These are phyloP conservation scores for Isoperla grammatica DNA, from an alignment of 2,888 invertebrate species.

Conservation along the genomic window DNA sequence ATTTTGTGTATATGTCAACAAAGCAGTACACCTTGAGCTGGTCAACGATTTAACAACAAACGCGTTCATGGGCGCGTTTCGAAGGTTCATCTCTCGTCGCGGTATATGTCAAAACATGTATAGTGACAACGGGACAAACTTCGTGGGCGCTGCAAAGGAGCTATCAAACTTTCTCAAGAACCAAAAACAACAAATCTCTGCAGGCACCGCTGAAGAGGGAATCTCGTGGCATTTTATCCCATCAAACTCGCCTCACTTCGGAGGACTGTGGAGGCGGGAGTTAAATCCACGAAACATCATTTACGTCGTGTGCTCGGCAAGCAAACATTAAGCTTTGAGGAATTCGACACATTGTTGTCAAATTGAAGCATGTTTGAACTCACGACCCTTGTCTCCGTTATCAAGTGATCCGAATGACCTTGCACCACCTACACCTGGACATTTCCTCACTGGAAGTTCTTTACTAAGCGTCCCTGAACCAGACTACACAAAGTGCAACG, in stretches of 20 bases:
- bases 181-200: too few species aligned
- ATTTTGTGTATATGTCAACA: conserved; percentile 18
- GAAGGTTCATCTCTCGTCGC: conserved; percentile 22
- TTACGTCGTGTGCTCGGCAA: conserved; percentile 31
- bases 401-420: conserved; percentile 35
- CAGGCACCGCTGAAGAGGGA: conserved; percentile 21
- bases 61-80: conserved; percentile 13
- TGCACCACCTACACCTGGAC: conserved; percentile 34
- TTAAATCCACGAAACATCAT: conserved; percentile 38
- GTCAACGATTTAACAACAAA: conserved; percentile 19
- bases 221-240: conserved; percentile 38
- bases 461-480: conserved; percentile 32
- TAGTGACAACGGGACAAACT: conserved; percentile 21
- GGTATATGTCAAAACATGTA: conserved; percentile 16
- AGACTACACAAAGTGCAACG: background rate
- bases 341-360: conserved; percentile 37
- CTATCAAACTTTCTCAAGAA: too few species aligned
- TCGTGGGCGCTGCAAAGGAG: too few species aligned
- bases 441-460: conserved; percentile 36
- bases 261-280: conserved; percentile 39
- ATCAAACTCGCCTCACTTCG: conserved; percentile 36
- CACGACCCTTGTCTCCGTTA: conserved; percentile 36
- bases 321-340: conserved; percentile 35
- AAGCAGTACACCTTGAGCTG: conserved; percentile 23
- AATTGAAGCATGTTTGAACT: conserved; percentile 39